Conservation (phyloP, 2,797 vertebrate genomes). For the Synaphobranchus kaupii region DNA sequence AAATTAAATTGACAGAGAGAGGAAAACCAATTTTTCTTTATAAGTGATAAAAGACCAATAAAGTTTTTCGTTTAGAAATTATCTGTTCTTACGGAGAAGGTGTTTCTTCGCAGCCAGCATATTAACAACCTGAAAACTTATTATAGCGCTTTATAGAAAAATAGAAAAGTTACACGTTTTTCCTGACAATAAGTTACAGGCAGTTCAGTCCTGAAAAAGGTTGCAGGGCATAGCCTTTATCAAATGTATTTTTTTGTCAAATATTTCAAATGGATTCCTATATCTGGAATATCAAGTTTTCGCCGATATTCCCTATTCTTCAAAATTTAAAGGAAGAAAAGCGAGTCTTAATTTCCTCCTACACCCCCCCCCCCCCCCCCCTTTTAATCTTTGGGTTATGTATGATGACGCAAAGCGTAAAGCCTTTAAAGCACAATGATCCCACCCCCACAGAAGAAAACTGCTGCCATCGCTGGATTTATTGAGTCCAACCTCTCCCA, state of each 20-base stretch:
- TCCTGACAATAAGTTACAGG: too few relatives aligned
- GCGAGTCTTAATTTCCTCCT: too few relatives aligned
- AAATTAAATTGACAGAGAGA: slow-evolving; percentile 42
- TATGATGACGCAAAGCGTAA: not conserved
- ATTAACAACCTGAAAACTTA: not conserved
- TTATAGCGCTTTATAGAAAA: not conserved
- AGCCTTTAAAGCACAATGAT: not conserved
- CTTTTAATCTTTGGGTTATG: not conserved
- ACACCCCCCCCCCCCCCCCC: too few relatives aligned
- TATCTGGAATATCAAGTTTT: too few relatives aligned
- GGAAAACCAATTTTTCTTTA: slow-evolving; percentile 32
- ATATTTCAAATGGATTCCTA: too few relatives aligned
- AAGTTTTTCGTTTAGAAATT: not conserved
- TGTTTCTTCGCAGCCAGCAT: not conserved
- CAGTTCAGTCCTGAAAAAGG: too few relatives aligned
- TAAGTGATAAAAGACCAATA: not conserved
- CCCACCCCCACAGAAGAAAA: not conserved
- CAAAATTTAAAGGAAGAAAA: too few relatives aligned
- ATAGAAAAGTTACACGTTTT: not conserved
- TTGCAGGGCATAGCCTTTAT: not conserved
- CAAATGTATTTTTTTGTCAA: not conserved
- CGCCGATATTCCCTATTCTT: too few relatives aligned
- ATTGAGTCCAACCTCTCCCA: not conserved
- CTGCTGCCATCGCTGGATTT: not conserved
- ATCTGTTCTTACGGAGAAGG: not conserved